phyloP scores from a whole-genome alignment of 2,888 invertebrate species.

The Parasteatoda lunata region DNA sequence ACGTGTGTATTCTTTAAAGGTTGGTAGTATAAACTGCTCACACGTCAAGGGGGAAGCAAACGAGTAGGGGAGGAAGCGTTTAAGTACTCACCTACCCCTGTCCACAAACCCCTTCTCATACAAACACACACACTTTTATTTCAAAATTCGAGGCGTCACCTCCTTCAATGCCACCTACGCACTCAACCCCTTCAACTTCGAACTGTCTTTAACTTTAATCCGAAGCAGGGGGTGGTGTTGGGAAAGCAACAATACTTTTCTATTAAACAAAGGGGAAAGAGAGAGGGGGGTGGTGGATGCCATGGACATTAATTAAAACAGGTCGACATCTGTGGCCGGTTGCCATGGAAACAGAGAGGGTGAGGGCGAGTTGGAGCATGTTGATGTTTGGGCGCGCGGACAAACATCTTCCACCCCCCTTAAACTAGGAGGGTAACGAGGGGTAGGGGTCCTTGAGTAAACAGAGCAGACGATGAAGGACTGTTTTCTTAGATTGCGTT shows the following conservation, averaged over 20 bases:
- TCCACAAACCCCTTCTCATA: not conserved
- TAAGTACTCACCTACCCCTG: not conserved
- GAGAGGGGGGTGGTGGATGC: slow-evolving; percentile 34
- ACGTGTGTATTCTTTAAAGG: slow-evolving; percentile 60
- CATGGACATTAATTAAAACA: slow-evolving; percentile 69
- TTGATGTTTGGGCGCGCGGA: slow-evolving; percentile 68
- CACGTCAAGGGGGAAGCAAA: slow-evolving; percentile 11
- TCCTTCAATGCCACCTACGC: slow-evolving; percentile 22
- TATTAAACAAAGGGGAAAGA: slow-evolving; percentile 55
- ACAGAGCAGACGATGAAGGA: slow-evolving; percentile 65
- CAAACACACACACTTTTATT: slow-evolving; percentile 44
- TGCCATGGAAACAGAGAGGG: slow-evolving; percentile 55
- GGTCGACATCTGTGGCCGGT: slow-evolving; percentile 69
- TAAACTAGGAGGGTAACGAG: not conserved
- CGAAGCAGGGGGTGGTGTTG: slow-evolving; percentile 35
- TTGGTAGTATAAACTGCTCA: slow-evolving; percentile 16
- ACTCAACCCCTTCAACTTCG: slow-evolving; percentile 35
- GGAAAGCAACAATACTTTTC: slow-evolving; percentile 66
- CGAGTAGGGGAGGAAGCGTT: slow-evolving; percentile 30
- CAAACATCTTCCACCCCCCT: slow-evolving; percentile 61
- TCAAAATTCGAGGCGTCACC: slow-evolving; percentile 45
- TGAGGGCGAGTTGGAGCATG: slow-evolving; percentile 40
- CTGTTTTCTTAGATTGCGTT: slow-evolving; percentile 70
- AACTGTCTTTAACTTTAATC: slow-evolving; percentile 64
- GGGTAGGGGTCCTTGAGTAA: slow-evolving; percentile 53